phyloP scores from a whole-genome alignment of 1,140 invertebrate genomes.

The Saxidomus purpurata region DNA sequence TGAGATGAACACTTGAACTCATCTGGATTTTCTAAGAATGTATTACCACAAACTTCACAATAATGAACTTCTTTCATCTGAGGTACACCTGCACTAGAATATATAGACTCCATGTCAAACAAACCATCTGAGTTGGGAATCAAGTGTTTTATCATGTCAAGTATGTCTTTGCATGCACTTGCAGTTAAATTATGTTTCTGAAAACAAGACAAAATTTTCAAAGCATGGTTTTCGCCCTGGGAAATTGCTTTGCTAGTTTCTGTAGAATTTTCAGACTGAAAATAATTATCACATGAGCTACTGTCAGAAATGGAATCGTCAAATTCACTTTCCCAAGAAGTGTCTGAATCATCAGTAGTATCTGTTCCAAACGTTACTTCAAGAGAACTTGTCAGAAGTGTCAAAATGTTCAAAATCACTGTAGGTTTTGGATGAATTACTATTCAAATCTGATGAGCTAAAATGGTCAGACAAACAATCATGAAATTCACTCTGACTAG shows the following conservation, averaged over 20 bases:
- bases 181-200: constrained; percentile 47
- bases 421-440: constrained; percentile 25
- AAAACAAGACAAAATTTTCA: constrained; percentile 45
- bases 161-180: constrained; percentile 26
- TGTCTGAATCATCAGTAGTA: constrained; percentile 28
- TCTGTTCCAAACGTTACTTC: constrained; percentile 44
- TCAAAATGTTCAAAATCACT: constrained; percentile 45
- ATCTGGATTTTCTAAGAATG: constrained; percentile 27
- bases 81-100: constrained; percentile 32
- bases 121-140: constrained; percentile 35
- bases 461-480: constrained; percentile 18
- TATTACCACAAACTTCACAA: too few species aligned
- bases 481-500: constrained; percentile 22
- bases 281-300: constrained; percentile 35
- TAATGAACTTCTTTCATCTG: constrained; percentile 54
- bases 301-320: constrained; percentile 14
- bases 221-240: constrained; percentile 39
- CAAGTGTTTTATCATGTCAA: constrained; percentile 39
- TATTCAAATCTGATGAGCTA: constrained; percentile 32
- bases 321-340: constrained; percentile 38
- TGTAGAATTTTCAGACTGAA: constrained; percentile 44
- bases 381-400: constrained; percentile 27
- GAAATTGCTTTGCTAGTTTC: constrained; percentile 23
- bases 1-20: constrained; percentile 32
- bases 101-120: constrained; percentile 47